Evolutionary conservation across 2,797 vertebrate genomes (phyloP), one percentile per base, ranked within the genome.

Genomic region (Neostethus bicornis): DNA sequence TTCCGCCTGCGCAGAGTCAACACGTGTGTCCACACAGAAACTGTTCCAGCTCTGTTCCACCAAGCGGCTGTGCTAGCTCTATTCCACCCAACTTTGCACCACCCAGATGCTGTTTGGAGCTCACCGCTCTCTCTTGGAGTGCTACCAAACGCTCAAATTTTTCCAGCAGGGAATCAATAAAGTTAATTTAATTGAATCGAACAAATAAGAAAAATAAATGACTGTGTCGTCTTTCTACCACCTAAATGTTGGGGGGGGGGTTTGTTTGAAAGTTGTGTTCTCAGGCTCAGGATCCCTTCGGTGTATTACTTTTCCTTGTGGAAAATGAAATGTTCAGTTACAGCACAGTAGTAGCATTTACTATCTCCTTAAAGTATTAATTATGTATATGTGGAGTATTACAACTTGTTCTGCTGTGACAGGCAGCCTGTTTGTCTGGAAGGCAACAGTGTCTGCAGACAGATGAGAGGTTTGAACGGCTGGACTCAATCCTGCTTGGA

Each of bases 321-420:
- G 64, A 78, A 73, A 80, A 76, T 73, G 21, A 71, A 61, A 79
- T 51, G 60, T 79, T 79, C 62, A 68, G 61, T 63, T 69, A n/a
- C n/a, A 13, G 35, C 58, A 39, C 29, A 23, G 58, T 39, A 28
- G 58, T 51, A 72, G 62, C 51, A 31, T 77, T 78, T 75, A 82
- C 53, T 25, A 52, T 78, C 69, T 75, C 65, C 71, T 77, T 70
- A 75, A 79, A 61, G 71, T 62, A 80, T 86, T 85, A 80, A 85
- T 81, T 77, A 82, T 80, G 65, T 46, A 79, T 61, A 66, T 86
- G 77, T 49, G 47, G 43, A 28, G 44, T 78, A 70, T 79, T 83
- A 84, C 67, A 51, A n/a, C 64, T 73, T 11, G 3, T 61, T 65
- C 51, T 69, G 64, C 56, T 56, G 45, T 74, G 49, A 67, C 70